phyloP scores from a whole-genome alignment of 2,113 vertebrate species.

The Terrapene triunguis region DNA sequence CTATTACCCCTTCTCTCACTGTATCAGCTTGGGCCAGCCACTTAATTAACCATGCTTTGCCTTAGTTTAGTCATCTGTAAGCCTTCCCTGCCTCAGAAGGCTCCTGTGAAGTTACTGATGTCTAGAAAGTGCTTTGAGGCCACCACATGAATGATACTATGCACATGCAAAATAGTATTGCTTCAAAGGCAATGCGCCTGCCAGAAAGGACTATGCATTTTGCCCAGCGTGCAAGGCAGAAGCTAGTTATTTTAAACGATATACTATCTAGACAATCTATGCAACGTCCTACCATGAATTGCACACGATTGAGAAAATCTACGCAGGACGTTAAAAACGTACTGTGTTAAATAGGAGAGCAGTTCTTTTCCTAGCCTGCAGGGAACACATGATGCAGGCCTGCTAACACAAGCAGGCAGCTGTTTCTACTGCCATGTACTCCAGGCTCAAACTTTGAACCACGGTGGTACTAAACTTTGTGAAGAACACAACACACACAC shows the following conservation, averaged over 20 bases:
- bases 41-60: rapidly evolving
- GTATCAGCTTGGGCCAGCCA: background rate
- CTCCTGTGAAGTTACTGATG: rapidly evolving
- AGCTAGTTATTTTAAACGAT: background rate
- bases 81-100: background rate
- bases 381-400: background rate
- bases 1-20: rapidly evolving
- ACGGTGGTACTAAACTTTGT: background rate
- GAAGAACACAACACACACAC: background rate
- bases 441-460: background rate
- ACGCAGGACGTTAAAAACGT: background rate
- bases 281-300: rapidly evolving
- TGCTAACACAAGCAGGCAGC: background rate
- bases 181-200: background rate
- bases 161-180: background rate
- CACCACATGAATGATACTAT: background rate
- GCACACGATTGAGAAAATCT: rapidly evolving
- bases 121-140: background rate
- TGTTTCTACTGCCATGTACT: background rate
- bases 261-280: rapidly evolving
- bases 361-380: rapidly evolving
- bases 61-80: rapidly evolving
- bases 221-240: background rate
- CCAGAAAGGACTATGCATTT: background rate
- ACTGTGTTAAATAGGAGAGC: rapidly evolving